Percentiles rank a stretch among this genome's conserved stretches.
phyloP scores from a whole-genome alignment of 2,113 vertebrate species.

The Indicator indicator region DNA sequence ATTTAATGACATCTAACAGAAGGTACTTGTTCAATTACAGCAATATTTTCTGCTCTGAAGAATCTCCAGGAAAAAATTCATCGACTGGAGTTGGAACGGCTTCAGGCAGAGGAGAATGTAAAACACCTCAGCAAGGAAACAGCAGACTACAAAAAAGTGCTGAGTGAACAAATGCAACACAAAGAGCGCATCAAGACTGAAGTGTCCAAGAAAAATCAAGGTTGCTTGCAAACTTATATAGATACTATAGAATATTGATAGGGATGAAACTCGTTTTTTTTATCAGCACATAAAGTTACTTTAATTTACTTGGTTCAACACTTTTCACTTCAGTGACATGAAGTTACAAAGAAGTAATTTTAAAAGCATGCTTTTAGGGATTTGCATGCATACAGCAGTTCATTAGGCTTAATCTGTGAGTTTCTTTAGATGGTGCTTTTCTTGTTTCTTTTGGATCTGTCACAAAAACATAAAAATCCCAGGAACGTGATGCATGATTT shows the following conservation, averaged over 20 bases:
- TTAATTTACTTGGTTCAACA: background rate
- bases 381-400: background rate
- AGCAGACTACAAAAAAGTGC: slow-evolving; percentile 73
- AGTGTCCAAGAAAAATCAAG: slow-evolving; percentile 73
- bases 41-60: slow-evolving; percentile 89
- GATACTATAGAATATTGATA: background rate
- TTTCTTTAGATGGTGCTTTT: background rate
- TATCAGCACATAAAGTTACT: background rate
- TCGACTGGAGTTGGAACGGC: slow-evolving; percentile 84
- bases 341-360: background rate
- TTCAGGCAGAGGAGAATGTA: slow-evolving; percentile 78
- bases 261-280: background rate
- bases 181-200: slow-evolving; percentile 70
- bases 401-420: background rate
- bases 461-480: background rate
- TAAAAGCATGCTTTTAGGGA: background rate
- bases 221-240: slow-evolving; percentile 16
- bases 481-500: background rate
- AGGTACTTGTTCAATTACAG: slow-evolving; percentile 67
- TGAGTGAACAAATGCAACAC: slow-evolving; percentile 73
- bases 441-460: background rate
- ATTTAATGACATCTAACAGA: background rate
- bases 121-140: slow-evolving; percentile 77
- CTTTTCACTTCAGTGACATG: background rate
- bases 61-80: slow-evolving; percentile 85